phyloP scores from a whole-genome alignment of 1,140 invertebrate species.

The Andricus grossulariae region DNA sequence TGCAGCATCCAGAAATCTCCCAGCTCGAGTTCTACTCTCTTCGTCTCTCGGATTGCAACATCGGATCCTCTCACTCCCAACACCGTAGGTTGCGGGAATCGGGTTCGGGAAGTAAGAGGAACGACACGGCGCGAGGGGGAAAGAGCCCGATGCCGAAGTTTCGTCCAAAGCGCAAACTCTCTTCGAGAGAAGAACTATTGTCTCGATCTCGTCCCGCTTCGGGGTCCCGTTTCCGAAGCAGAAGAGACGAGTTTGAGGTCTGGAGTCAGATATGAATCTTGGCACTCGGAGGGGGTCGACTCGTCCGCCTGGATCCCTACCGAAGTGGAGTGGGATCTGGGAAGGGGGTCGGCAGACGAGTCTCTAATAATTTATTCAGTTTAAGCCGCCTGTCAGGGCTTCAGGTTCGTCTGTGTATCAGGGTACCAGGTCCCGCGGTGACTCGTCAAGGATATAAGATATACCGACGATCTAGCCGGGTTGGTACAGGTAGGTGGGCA shows the following conservation, averaged over 20 bases:
- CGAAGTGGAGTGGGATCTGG: background rate
- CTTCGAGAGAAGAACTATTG: slow-evolving; percentile 63
- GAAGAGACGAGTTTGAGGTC: slow-evolving; percentile 38
- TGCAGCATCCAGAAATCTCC: slow-evolving; percentile 33
- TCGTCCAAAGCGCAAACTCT: slow-evolving; percentile 52
- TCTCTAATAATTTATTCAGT: slow-evolving; percentile 72
- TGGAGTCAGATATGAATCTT: slow-evolving; percentile 71
- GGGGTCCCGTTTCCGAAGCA: slow-evolving; percentile 67
- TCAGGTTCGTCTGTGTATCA: slow-evolving; percentile 57
- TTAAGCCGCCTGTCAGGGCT: slow-evolving; percentile 61
- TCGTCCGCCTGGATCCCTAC: slow-evolving; percentile 44
- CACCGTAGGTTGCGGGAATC: slow-evolving; percentile 42
- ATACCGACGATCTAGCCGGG: slow-evolving; percentile 15
- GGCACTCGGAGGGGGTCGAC: slow-evolving; percentile 46
- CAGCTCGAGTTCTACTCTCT: slow-evolving; percentile 31
- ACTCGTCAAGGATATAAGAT: slow-evolving; percentile 20
- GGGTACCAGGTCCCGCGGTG: slow-evolving; percentile 12
- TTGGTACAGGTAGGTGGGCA: slow-evolving; percentile 15
- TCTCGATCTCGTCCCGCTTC: slow-evolving; percentile 69
- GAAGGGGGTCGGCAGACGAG: slow-evolving; percentile 33
- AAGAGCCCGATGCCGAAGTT: slow-evolving; percentile 67
- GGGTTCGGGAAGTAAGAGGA: slow-evolving; percentile 40
- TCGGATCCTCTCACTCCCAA: slow-evolving; percentile 40
- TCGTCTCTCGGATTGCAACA: slow-evolving; percentile 30
- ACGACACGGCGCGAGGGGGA: slow-evolving; percentile 37